These are phyloP conservation scores for Koerneria pararmatus DNA, from an alignment of 2,888 invertebrate genomes.

Conservation along the genomic window DNA sequence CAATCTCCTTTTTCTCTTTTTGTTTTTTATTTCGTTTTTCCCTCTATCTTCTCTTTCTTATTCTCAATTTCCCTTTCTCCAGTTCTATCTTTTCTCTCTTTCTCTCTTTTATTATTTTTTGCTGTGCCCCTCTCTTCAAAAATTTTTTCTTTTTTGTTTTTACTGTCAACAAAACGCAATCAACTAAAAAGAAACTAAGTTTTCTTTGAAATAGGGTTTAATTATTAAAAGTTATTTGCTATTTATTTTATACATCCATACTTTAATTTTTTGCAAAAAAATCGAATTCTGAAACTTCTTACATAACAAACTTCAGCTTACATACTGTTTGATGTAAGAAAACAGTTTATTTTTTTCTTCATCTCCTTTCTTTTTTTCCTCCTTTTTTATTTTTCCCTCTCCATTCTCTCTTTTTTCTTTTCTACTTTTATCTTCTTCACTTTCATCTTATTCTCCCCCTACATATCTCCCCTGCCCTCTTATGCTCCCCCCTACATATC, in stretches of 20 bases:
- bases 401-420: background rate
- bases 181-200: no score
- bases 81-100: background rate
- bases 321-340: background rate
- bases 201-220: no score
- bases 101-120: background rate
- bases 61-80: background rate
- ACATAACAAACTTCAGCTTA: no score
- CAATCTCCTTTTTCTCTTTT: no score
- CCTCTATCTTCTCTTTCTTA: background rate
- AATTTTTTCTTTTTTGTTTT: no score
- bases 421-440: background rate
- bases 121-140: background rate
- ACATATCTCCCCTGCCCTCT: background rate
- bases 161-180: no score
- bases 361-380: background rate
- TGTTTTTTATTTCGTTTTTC: conserved; percentile 6
- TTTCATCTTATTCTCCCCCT: conserved; percentile 5
- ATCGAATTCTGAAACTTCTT: no score
- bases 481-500: background rate
- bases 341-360: background rate
- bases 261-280: no score
- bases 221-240: no score
- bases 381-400: background rate
- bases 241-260: no score